A percentile compares a stretch with the other conserved stretches of the same genome.
These are phyloP conservation scores for Craterocephalus amniculus DNA, from an alignment of 2,797 vertebrate genomes.

Conservation along the genomic window DNA sequence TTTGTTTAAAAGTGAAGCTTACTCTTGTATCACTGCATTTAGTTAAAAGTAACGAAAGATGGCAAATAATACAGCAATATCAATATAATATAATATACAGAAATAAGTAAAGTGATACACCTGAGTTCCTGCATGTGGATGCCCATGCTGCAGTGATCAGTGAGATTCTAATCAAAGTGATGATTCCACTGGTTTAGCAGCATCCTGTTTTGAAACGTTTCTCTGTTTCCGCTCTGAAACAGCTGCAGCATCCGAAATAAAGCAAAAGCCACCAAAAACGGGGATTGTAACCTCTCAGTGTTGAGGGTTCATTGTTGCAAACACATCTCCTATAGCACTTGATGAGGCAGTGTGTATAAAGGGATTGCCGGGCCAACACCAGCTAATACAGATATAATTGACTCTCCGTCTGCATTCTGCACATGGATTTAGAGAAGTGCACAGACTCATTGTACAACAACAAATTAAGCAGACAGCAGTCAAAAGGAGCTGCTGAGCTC, in stretches of 20 bases:
- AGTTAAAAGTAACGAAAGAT: not conserved
- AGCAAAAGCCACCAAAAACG: slow-evolving; percentile 48
- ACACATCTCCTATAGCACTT: slow-evolving; percentile 71
- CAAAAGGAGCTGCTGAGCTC: slow-evolving; percentile 81
- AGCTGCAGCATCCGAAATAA: slow-evolving; percentile 43
- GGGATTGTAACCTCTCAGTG: slow-evolving; percentile 39
- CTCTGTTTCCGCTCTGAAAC: not conserved
- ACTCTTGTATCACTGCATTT: not conserved
- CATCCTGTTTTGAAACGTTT: slow-evolving; percentile 1
- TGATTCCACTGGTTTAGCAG: not conserved
- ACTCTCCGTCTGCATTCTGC: slow-evolving; percentile 86
- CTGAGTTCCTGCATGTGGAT: not conserved
- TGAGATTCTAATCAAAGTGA: not conserved
- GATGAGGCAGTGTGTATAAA: slow-evolving; percentile 79
- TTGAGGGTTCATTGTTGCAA: slow-evolving; percentile 67
- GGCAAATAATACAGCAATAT: not conserved
- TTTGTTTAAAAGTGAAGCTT: not conserved
- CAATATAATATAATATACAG: not conserved
- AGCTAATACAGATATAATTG: slow-evolving; percentile 89
- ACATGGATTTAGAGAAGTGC: slow-evolving; percentile 80
- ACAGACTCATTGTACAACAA: slow-evolving; percentile 81
- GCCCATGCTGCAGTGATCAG: not conserved
- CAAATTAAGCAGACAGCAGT: slow-evolving; percentile 82
- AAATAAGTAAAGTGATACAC: not conserved
- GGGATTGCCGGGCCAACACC: slow-evolving; percentile 81